Evolutionary conservation across 2,888 invertebrate genomes (phyloP).

Genomic region (Trachelus troglodyta): DNA sequence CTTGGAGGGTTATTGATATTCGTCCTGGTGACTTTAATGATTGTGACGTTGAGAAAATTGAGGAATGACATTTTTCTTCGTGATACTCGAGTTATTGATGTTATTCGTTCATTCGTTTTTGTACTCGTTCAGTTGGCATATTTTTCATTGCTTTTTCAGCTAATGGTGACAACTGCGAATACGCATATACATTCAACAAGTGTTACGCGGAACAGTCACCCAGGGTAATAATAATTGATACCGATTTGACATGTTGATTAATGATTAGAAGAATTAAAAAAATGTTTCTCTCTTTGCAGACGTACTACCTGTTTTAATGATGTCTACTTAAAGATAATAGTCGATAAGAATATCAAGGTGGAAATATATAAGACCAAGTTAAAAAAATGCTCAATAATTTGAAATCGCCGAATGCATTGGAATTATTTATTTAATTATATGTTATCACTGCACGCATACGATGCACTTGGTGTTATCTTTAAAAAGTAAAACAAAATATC

Average conservation of each 20-base stretch:
- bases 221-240: conserved; percentile 39
- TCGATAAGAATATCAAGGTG: conserved; percentile 14
- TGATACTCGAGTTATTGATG: conserved; percentile 8
- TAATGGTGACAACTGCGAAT: conserved; percentile 58
- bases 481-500: neutral
- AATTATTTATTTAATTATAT: neutral
- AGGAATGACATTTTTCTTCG: neutral
- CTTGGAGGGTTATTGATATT: neutral
- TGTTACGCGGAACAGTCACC: conserved; percentile 57
- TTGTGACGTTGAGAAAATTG: neutral
- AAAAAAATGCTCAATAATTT: conserved; percentile 28
- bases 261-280: neutral
- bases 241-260: neutral
- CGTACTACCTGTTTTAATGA: conserved; percentile 52
- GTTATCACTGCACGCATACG: neutral
- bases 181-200: conserved; percentile 60
- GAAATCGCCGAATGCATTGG: conserved; percentile 20
- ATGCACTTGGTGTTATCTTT: neutral
- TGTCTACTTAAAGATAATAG: neutral
- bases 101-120: neutral
- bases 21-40: conserved; percentile 22
- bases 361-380: conserved; percentile 21
- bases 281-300: conserved; percentile 40
- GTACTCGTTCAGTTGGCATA: neutral
- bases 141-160: conserved; percentile 37